Evolutionary conservation across 1,140 invertebrate species (phyloP).

Genomic region (Bombus waltoni): DNA sequence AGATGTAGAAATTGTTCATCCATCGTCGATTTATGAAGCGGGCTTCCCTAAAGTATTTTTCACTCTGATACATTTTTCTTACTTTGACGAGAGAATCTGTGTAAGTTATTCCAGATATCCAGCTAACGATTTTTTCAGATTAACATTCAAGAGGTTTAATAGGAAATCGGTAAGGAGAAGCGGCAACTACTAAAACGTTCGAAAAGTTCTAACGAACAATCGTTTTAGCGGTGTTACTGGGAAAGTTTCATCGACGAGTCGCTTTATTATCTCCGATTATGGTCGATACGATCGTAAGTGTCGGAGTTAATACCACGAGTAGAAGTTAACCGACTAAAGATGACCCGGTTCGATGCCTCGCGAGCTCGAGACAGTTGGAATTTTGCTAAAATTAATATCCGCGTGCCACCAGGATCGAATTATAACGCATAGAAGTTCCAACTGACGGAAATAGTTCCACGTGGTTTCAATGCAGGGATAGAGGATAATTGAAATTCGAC

Average conservation of each 20-base stretch:
- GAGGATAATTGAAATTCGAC: conserved; percentile 34
- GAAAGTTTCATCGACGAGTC: background rate
- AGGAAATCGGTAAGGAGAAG: background rate
- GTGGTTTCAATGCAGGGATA: conserved; percentile 30
- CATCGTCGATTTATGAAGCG: no score
- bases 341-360: background rate
- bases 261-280: background rate
- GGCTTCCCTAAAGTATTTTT: no score
- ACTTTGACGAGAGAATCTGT: no score
- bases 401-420: conserved; percentile 24
- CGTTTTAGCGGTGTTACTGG: background rate
- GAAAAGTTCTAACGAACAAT: background rate
- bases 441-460: conserved; percentile 41
- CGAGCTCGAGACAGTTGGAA: background rate
- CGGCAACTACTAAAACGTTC: background rate
- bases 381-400: conserved; percentile 40
- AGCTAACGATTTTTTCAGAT: no score
- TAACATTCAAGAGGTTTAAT: no score
- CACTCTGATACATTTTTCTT: no score
- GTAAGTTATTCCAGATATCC: no score
- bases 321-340: conserved; percentile 3
- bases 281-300: conserved; percentile 11
- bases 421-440: conserved; percentile 30
- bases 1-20: no score
- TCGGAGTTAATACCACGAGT: background rate